Evolutionary conservation across 2,797 vertebrate species (phyloP).

Genomic region (Neoniphon sammara): DNA sequence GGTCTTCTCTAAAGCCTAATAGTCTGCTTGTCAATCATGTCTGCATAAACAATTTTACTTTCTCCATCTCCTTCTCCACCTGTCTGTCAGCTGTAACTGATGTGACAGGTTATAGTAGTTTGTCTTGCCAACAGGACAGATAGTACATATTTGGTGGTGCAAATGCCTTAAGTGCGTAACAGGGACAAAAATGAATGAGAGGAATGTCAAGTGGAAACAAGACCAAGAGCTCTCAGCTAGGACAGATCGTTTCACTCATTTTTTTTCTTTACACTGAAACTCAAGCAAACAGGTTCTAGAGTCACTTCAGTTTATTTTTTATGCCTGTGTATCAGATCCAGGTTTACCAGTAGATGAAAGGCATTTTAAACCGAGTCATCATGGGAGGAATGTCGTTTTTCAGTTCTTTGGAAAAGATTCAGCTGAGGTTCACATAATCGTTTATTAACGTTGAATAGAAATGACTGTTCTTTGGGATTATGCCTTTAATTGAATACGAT

Average conservation of each 20-base stretch:
- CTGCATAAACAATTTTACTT: not conserved
- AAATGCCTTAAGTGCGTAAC: not conserved
- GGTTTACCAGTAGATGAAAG: not conserved
- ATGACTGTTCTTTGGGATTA: not conserved
- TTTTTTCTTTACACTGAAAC: not conserved
- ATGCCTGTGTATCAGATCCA: not conserved
- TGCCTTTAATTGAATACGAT: not conserved
- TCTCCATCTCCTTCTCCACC: not conserved
- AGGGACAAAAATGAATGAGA: not conserved
- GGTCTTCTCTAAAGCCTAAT: conserved; percentile 15
- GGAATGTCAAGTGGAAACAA: conserved; percentile 22
- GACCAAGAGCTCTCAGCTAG: not conserved
- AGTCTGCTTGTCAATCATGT: conserved; percentile 34
- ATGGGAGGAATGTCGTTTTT: not conserved
- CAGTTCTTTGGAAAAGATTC: not conserved
- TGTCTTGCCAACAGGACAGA: not conserved
- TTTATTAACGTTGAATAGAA: not conserved
- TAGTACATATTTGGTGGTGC: not conserved
- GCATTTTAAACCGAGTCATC: not conserved
- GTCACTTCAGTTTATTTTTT: not conserved
- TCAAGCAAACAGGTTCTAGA: not conserved
- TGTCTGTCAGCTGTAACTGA: not conserved
- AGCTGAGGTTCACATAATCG: not conserved
- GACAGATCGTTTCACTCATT: conserved; percentile 14
- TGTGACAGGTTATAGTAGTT: not conserved